phyloP scores from a whole-genome alignment of 1,140 invertebrate species.

The Gonioctena quinquepunctata region DNA sequence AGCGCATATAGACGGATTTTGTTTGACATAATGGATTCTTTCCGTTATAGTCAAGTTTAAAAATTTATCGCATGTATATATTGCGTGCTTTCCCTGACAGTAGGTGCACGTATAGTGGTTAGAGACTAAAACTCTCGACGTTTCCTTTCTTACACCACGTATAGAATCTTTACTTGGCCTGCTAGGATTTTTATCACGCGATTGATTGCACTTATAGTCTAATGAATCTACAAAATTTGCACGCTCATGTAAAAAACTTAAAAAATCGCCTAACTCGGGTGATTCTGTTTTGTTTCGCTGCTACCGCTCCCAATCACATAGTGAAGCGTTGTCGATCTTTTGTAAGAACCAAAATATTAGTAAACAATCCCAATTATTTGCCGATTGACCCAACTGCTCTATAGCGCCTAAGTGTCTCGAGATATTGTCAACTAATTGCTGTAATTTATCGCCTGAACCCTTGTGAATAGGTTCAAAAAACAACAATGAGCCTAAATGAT shows the following conservation, averaged over 20 bases:
- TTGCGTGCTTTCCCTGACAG: not conserved
- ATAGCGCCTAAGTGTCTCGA: too few species aligned
- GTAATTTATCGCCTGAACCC: slow-evolving; percentile 9
- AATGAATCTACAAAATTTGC: not conserved
- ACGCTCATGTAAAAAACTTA: not conserved
- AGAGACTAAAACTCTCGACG: not conserved
- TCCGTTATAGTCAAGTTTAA: too few species aligned
- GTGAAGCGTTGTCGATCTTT: not conserved
- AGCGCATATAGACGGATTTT: not conserved
- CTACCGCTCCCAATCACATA: not conserved
- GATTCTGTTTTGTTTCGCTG: not conserved
- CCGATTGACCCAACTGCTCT: too few species aligned
- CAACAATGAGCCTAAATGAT: slow-evolving; percentile 22
- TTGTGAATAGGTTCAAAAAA: slow-evolving; percentile 11
- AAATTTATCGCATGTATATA: not conserved
- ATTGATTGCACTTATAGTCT: too few species aligned
- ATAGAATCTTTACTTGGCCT: not conserved
- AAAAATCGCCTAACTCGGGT: not conserved
- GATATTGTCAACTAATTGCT: not conserved
- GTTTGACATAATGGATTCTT: too few species aligned
- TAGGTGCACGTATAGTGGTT: not conserved
- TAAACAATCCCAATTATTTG: too few species aligned
- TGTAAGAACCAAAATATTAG: not conserved
- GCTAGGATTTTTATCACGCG: not conserved
- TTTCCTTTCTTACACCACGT: not conserved